Evolutionary conservation across 2,797 vertebrate species (phyloP).

Genomic region (Otolemur crassicaudatus): DNA sequence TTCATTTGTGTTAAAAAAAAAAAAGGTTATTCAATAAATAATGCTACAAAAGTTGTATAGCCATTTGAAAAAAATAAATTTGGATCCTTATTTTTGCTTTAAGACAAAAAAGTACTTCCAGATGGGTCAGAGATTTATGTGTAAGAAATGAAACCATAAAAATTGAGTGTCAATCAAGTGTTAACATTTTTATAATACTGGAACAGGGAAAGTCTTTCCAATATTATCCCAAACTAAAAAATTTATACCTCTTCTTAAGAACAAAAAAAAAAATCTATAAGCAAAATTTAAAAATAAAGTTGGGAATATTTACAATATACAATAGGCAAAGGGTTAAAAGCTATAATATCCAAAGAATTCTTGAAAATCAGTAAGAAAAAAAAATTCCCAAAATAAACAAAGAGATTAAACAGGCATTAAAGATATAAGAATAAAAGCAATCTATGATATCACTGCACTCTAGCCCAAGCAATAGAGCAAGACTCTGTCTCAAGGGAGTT

Average conservation of each 20-base stretch:
- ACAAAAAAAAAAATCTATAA: not conserved
- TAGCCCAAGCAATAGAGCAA: too few relatives aligned
- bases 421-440: constrained; percentile 14
- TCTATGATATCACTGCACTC: not conserved
- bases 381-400: not conserved
- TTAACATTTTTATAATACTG: not conserved
- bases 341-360: not conserved
- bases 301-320: not conserved
- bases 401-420: not conserved
- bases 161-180: not conserved
- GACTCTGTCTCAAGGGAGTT: too few relatives aligned
- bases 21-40: not conserved
- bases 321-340: not conserved
- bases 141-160: not conserved
- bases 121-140: not conserved
- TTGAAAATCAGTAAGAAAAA: constrained; percentile 13
- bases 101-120: not conserved
- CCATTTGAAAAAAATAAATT: constrained; percentile 30
- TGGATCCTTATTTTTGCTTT: not conserved
- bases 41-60: not conserved
- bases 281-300: not conserved
- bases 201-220: not conserved
- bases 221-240: constrained; percentile 19
- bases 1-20: not conserved
- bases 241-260: not conserved